Percentiles rank a stretch among this genome's conserved stretches.
phyloP scores from a whole-genome alignment of 1,140 invertebrate genomes.

The Pseudomyrmex sp. region DNA sequence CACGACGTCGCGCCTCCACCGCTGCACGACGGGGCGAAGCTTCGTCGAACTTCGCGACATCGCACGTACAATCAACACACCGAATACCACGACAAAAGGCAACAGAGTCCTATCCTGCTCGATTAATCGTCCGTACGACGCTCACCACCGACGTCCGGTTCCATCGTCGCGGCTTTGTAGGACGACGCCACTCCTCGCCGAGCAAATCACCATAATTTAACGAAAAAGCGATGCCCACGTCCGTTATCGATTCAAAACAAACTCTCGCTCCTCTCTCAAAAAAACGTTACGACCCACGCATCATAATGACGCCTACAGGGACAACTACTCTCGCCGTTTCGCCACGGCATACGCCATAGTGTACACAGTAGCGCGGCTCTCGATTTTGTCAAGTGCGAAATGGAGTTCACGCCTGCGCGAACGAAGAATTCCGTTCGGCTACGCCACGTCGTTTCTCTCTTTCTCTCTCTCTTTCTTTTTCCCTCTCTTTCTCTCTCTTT shows the following conservation, averaged over 20 bases:
- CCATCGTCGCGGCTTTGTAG: slow-evolving; percentile 58
- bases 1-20: not conserved
- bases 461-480: not conserved
- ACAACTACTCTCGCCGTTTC: not conserved
- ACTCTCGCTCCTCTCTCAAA: slow-evolving; percentile 54
- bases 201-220: slow-evolving; percentile 70
- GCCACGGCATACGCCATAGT: too few relatives aligned
- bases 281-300: slow-evolving; percentile 66
- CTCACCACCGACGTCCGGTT: slow-evolving; percentile 29
- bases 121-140: slow-evolving; percentile 58
- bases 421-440: too few relatives aligned
- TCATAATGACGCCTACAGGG: slow-evolving; percentile 74
- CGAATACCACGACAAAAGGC: not conserved
- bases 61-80: slow-evolving; percentile 15
- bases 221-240: slow-evolving; percentile 54
- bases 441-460: slow-evolving; percentile 15
- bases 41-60: slow-evolving; percentile 62
- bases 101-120: slow-evolving; percentile 26
- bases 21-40: slow-evolving; percentile 24
- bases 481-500: too few relatives aligned
- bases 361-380: too few relatives aligned
- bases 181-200: slow-evolving; percentile 46
- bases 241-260: slow-evolving; percentile 74
- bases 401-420: too few relatives aligned
- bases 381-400: too few relatives aligned